phyloP scores from a whole-genome alignment of 2,888 invertebrate genomes.

The Ethmia dodecea region DNA sequence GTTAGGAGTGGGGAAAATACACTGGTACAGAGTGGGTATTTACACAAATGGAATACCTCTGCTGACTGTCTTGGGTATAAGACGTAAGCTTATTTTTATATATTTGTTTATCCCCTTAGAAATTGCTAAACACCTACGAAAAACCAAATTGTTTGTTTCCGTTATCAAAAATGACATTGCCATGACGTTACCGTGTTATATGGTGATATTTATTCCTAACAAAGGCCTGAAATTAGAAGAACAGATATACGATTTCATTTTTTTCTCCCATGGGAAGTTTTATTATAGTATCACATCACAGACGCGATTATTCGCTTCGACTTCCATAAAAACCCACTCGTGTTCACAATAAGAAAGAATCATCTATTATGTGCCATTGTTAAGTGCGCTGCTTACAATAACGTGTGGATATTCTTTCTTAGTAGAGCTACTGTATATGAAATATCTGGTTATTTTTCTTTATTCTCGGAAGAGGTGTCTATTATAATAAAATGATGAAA shows the following conservation, averaged over 20 bases:
- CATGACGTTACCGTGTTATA: no score
- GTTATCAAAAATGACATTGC: no score
- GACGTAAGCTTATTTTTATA: no score
- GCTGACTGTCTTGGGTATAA: no score
- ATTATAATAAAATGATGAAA: not conserved
- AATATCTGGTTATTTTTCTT: slow-evolving; percentile 1
- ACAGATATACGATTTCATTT: not conserved
- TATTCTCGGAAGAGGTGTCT: not conserved
- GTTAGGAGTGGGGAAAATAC: no score
- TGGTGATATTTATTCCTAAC: no score
- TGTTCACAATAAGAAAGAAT: slow-evolving; percentile 44
- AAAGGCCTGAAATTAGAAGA: no score
- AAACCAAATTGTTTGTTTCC: no score
- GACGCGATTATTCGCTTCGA: slow-evolving; percentile 35
- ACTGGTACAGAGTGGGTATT: no score
- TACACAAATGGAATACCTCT: no score
- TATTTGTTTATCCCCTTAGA: no score
- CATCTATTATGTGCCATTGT: slow-evolving; percentile 52
- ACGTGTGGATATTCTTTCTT: slow-evolving; percentile 29
- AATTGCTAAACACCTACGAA: no score
- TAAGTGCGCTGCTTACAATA: slow-evolving; percentile 28
- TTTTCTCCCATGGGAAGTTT: not conserved
- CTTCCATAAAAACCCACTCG: slow-evolving; percentile 41
- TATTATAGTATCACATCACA: slow-evolving; percentile 8
- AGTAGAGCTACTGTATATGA: slow-evolving; percentile 3